These are phyloP conservation scores for Anas platyrhynchos DNA, from an alignment of 2,113 vertebrate species.

Conservation along the genomic window DNA sequence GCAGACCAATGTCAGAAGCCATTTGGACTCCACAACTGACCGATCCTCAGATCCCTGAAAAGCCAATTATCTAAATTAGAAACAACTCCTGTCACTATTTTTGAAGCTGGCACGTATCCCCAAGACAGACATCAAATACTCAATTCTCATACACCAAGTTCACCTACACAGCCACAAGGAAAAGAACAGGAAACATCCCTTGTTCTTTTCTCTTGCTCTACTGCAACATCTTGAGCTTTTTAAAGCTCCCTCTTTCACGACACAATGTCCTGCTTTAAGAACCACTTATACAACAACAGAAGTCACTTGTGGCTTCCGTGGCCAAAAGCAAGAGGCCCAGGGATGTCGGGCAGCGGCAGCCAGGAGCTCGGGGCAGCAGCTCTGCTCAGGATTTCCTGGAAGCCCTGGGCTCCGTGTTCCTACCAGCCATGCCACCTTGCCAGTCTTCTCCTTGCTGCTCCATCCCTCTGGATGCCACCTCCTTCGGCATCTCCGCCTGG, in stretches of 20 bases:
- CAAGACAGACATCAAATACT: conserved; percentile 41
- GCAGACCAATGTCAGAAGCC: conserved; percentile 23
- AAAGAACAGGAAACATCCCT: background rate
- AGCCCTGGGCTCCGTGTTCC: background rate
- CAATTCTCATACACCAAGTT: background rate
- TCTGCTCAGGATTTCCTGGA: background rate
- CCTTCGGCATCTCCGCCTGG: background rate
- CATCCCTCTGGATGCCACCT: background rate
- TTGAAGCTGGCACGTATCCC: background rate
- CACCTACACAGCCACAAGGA: background rate
- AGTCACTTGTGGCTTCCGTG: background rate
- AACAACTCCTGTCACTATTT: conserved; percentile 61
- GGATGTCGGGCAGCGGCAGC: background rate
- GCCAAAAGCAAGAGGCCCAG: background rate
- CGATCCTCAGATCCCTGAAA: conserved; percentile 49
- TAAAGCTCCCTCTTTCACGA: background rate
- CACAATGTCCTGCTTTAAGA: background rate
- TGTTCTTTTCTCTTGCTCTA: background rate
- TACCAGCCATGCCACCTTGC: background rate
- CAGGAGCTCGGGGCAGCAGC: background rate
- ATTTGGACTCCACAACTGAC: background rate
- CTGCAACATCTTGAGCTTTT: background rate
- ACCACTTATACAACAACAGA: conserved; percentile 8
- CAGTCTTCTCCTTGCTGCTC: background rate
- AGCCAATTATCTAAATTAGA: conserved; percentile 71